Base-by-base conservation (phyloP, 2,113 vertebrate species). In the Platichthys flesus region DNA sequence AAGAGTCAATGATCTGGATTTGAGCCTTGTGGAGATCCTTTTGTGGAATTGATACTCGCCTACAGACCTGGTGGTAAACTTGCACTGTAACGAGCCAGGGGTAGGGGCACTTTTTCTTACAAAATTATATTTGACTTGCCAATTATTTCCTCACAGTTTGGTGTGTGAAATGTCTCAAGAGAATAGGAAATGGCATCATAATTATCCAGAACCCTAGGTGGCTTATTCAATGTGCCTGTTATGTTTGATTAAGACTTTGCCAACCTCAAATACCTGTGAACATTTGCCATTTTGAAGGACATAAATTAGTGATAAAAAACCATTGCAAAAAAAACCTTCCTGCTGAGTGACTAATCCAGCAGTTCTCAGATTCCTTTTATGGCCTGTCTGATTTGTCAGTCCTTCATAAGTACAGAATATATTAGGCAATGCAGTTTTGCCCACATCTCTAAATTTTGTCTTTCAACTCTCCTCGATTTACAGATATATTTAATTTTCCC, bases 401-500 rank as follows among this genome's bases (percentile, higher is more conserved):
- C 42, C 12, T 45, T 45, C 14, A 31, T 45, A 20, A 51, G 49
- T 18, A 20, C 18, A 51, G 18, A 20, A 51, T 20, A 13, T 16
- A 57, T 26, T 13, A 24, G 55, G 23, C 55, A 13, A 40, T 10
- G 1, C 31, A 8, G 23, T 18, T 24, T 49, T 58, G 12, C 7
- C 61, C 37, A 52, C 13, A 58, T 58, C 20, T 56, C 24, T 15
- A 45, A 10, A 18, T 59, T 2, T 47, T 54, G 18, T 12, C 47
- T 24, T 37, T 14, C 23, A 3, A 15, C 23, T 56, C 59, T 54
- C 31, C n/a, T 57, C 59, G 47, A 49, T 52, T 59, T 21, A 5
- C 35, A 76, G n/a, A 77, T 82, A 23, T 37, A 23, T 23, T 58
- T 54, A 35, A 37, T 54, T 62, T 16, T 40, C 42, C 0, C 14